Base-by-base conservation (phyloP, 2,888 invertebrate species). In the Lasioglossum oenotherae region DNA sequence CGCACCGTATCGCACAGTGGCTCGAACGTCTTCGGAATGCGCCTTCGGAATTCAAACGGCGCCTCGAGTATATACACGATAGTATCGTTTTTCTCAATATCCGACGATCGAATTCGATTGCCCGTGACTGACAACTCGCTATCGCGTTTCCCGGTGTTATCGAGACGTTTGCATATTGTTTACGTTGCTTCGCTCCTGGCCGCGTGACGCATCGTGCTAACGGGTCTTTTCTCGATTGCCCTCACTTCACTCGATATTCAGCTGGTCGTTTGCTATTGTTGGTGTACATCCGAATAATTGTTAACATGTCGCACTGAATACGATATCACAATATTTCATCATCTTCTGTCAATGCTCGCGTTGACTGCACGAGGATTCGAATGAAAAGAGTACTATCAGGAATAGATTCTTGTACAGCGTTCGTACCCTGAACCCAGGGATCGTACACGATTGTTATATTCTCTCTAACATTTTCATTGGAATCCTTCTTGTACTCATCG, bases 401-500 rank as follows among this genome's bases (percentile, higher is more conserved):
- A 69, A n/a, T 16, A 49, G 57, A 57, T 57, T 35, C 27, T 12
- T 5, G 16, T 82, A 31, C 19, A 64, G 2, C 23, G 31, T 35
- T 53, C 38, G 14, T 31, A 10, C 6, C 31, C 8, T 41, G n/a
- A 46, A 60, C n/a, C 57, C 35, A 12, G 49, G 27, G 27, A 38
- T 10, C 44, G 19, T 53, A 41, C 35, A 46, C 27, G 41, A 16
- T 73, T 74, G 41, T 71, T 41, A 64, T 74, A 64, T 31, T 31
- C 27, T 14, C 49, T 75, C 14, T 64, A 80, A 49, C 8, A 74
- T 88, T 91, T 87, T 88, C 88, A 90, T 85, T 87, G 81, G 87
- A 85, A 89, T 86, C 92, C 89, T 86, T 85, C 81, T 91, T 82
- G 75, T 91, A 89, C 87, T 91, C 87, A 91, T 92, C 92, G 92